A percentile compares a stretch with the other conserved stretches of the same genome.
These are phyloP conservation scores for Poeciliopsis infans DNA, from an alignment of 2,797 vertebrate species.

Conservation along the genomic window DNA sequence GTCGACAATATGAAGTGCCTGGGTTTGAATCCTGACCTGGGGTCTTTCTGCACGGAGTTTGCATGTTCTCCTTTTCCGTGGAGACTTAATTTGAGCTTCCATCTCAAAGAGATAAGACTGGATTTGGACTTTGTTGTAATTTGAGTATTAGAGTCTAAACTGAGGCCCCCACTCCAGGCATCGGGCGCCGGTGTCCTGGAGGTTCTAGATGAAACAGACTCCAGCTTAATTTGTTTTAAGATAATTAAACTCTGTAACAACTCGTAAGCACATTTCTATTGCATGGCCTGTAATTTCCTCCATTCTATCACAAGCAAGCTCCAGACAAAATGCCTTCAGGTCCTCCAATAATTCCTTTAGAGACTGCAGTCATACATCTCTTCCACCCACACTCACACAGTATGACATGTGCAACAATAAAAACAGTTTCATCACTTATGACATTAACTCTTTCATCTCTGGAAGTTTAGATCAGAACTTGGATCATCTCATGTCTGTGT, in stretches of 20 bases:
- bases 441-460: background rate
- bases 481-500: background rate
- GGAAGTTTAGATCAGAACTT: background rate
- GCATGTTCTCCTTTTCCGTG: background rate
- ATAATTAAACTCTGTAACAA: no score
- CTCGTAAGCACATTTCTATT: background rate
- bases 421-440: background rate
- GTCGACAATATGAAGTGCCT: background rate
- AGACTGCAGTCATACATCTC: background rate
- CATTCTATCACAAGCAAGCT: background rate
- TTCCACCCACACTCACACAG: conserved; percentile 1
- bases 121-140: background rate
- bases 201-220: background rate
- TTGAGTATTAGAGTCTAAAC: no score
- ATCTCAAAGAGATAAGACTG: background rate
- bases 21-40: no score
- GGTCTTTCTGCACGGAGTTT: no score
- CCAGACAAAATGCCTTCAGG: background rate
- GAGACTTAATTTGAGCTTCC: background rate
- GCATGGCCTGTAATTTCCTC: background rate
- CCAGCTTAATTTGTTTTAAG: background rate
- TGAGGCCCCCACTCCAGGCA: background rate
- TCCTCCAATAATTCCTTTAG: background rate
- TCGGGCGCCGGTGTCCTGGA: background rate
- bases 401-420: background rate